Evolutionary conservation across 2,113 vertebrate genomes (phyloP), one percentile per base, ranked within the genome.

Genomic region (Melanocharis versteri): DNA sequence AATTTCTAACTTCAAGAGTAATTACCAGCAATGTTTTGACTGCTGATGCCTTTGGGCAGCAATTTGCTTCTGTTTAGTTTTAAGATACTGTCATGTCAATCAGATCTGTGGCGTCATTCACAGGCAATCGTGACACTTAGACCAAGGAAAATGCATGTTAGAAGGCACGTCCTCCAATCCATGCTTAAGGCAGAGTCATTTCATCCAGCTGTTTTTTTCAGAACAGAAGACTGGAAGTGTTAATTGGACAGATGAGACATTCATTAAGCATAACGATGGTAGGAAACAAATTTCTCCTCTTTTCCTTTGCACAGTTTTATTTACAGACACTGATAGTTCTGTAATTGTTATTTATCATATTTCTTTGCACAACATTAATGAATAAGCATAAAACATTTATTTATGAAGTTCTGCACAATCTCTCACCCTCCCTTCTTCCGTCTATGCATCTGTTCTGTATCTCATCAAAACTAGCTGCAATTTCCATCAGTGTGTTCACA

Each of bases 291-390:
- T 73, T 77, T 86, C 9, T 70, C 7, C 37, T 91, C 57, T 95
- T 81, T 78, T 89, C 57, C 58, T 90, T 83, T 3, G 0, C 48
- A n/a, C 30, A 56, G 44, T 91, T 85, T 79, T 87, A 76, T 91
- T 89, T 91, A 77, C 61, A 79, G 62, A 72, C 40, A 28, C 21
- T 80, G 31, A 72, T 48, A 65, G 48, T 65, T 89, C 50, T 77
- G n/a, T 89, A 85, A 94, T 72, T 89, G 37, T 89, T 84, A 85
- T 87, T 91, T 94, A 79, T 82, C 30, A 15, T 76, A 89, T 89
- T 85, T 96, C 42, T 83, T 72, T 83, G 47, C 42, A 80, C 35
- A 85, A 53, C 42, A 73, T 62, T 80, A 76, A 80, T 85, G 82
- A 96, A 84, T 79, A 22, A 50, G n/a, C 70, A 85, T 45, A 85